Conservation (phyloP, 1,140 invertebrate species). For the Cotesia vestalis region DNA sequence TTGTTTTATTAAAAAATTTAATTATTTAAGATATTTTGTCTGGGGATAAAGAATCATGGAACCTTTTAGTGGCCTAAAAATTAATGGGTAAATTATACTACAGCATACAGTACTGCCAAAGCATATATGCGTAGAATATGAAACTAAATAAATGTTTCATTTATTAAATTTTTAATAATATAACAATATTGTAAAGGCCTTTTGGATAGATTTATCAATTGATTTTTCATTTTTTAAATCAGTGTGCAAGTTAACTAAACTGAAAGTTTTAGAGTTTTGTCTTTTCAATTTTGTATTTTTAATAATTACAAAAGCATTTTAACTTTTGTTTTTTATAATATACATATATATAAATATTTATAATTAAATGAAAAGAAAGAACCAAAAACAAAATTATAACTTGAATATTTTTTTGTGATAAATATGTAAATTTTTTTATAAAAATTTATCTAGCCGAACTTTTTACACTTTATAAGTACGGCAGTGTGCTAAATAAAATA, state of each 20-base stretch:
- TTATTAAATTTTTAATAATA: neutral
- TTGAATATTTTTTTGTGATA: conserved; percentile 18
- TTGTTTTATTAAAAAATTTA: no score
- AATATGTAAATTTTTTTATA: conserved; percentile 27
- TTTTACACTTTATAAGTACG: conserved; percentile 38
- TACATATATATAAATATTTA: neutral
- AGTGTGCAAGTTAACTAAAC: neutral
- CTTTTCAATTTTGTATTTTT: conserved; percentile 4
- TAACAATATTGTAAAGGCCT: conserved; percentile 27
- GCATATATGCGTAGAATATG: conserved; percentile 40
- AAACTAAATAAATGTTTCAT: conserved; percentile 6
- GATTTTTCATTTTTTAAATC: conserved; percentile 22
- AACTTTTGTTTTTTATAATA: conserved; percentile 1
- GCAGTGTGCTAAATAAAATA: conserved; percentile 31
- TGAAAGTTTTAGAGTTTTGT: no score
- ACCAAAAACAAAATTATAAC: conserved; percentile 26
- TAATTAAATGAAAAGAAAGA: conserved; percentile 20
- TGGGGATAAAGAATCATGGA: no score
- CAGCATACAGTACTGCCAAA: conserved; percentile 49
- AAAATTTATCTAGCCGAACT: conserved; percentile 11
- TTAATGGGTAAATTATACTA: conserved; percentile 26
- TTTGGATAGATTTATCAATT: conserved; percentile 30
- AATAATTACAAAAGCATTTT: neutral
- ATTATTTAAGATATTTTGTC: no score
- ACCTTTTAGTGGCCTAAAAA: conserved; percentile 21